Base-by-base conservation (phyloP, 2,113 vertebrate species). In the Nannobrachium achirus region DNA sequence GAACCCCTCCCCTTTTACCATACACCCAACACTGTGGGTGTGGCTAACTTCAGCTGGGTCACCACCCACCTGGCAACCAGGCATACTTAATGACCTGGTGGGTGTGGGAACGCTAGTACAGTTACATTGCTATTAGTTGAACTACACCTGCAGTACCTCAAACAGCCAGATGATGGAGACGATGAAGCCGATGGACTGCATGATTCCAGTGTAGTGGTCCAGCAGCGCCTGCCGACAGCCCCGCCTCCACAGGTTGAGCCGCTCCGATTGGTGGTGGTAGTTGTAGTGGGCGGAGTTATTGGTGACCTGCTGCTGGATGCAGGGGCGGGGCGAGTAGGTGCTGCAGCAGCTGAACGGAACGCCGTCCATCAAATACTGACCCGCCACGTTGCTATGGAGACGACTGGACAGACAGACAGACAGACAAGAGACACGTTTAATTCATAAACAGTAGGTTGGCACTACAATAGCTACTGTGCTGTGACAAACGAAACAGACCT, bases 331-430 rank as follows among this genome's bases (percentile, higher is more conserved):
- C 2, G 95, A 96, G 64, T 82, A 87, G 0, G 91, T 88, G 66
- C 94, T 95, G 88, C 95, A 97, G 88, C 95, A 96, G 86, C 95
- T 97, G 81, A 97, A 96, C 42, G 95, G 95, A 0, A 96, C 94
- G 0, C 91, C 88, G 6, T 96, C 94, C 82, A 91, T 84, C 81
- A 96, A 80, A 81, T 92, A 97, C 82, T 89, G 92, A 0, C 95
- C 94, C 0, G 93, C 91, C 33, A 97, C 80, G 0, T 97, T 97
- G 73, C 91, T 95, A 59, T 93, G 91, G 2, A 95, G 76, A 0
- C 91, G 94, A 55, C 95, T 97, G 86, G 50, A 57, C 6, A 58
- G 46, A 59, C 42, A 67, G 46, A 62, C 38, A 63, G 45, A 76
- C 19, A 15, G 14, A 53, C 13, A 2, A 33, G 3, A 33, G 25